Conservation (phyloP, 2,888 invertebrate genomes). For the Cerceris rybyensis region DNA sequence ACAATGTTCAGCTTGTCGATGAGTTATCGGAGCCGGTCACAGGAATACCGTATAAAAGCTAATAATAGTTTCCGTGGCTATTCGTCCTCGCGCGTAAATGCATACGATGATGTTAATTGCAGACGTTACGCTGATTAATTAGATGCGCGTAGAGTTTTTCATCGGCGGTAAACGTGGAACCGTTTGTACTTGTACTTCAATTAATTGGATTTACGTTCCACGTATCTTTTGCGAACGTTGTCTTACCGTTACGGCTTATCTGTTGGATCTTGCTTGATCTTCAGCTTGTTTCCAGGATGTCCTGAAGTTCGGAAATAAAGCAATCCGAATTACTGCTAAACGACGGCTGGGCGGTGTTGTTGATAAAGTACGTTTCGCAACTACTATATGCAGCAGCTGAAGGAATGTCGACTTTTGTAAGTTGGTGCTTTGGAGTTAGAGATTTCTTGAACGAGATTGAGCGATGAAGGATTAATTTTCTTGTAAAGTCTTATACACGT, state of each 20-base stretch:
- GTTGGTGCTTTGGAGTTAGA: no score
- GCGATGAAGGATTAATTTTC: no score
- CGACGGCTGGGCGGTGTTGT: no score
- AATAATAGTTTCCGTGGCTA: conserved; percentile 47
- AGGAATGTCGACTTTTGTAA: no score
- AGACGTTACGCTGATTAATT: conserved; percentile 55
- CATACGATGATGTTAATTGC: conserved; percentile 57
- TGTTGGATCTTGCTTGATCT: neutral
- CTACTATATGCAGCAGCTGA: no score
- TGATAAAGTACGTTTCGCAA: no score
- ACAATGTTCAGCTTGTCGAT: conserved; percentile 38
- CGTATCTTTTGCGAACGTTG: neutral
- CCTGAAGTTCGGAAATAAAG: no score
- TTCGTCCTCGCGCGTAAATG: conserved; percentile 26
- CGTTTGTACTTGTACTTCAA: conserved; percentile 4
- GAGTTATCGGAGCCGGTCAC: conserved; percentile 53
- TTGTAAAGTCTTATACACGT: no score
- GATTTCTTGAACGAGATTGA: no score
- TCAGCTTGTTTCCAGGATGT: no score
- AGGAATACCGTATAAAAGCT: conserved; percentile 57
- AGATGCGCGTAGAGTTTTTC: conserved; percentile 29
- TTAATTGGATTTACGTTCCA: conserved; percentile 23
- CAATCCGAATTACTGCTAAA: neutral
- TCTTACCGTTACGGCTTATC: conserved; percentile 18
- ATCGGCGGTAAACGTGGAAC: conserved; percentile 8